Evolutionary conservation across 2,888 invertebrate genomes (phyloP), one percentile per base, ranked within the genome.

Genomic region (Unio pictorum): DNA sequence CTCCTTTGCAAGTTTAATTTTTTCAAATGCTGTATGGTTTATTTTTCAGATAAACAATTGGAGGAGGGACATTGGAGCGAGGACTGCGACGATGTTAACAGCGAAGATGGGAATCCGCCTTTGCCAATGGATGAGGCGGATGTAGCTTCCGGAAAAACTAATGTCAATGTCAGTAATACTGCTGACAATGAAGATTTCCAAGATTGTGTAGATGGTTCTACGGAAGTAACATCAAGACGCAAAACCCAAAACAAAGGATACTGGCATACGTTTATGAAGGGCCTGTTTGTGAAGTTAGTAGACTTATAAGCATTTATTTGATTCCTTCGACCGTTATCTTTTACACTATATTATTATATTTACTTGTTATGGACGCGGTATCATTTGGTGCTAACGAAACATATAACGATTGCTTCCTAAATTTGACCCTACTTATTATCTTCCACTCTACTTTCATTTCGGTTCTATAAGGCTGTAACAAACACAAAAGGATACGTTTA

Each of bases 201-300:
- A 45, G 45, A 45, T 45, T 45, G 1, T 45, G 45, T 45, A 45
- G 45, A 45, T 11, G 45, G 45, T 45, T 2, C 45, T 11, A 11
- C 3, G 1, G 45, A 11, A 1, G 8, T 45, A 8, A 11, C 73
- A 4, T 80, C 83, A 11, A 68, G 68, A 3, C 68, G 80, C 8
- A 65, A 78, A 54, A 82, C 79, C 23, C 81, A 81, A 63, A 79
- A 81, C 54, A 81, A 83, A 54, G 82, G 84, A n/a, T 86, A 84
- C 68, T 86, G 86, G 86, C 75, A 78, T 7, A 73, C 74, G n/a
- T 72, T 86, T 57, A 67, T 86, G n/a, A 81, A 78, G 64, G 82
- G 82, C 18, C 70, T 86, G 6, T 74, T 86, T 66, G 86, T 85
- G 76, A 84, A 82, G 86, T 86, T 67, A 74, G 81, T 73, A 54